Evolutionary conservation across 1,140 invertebrate genomes (phyloP).

Genomic region (Chionoecetes opilio): DNA sequence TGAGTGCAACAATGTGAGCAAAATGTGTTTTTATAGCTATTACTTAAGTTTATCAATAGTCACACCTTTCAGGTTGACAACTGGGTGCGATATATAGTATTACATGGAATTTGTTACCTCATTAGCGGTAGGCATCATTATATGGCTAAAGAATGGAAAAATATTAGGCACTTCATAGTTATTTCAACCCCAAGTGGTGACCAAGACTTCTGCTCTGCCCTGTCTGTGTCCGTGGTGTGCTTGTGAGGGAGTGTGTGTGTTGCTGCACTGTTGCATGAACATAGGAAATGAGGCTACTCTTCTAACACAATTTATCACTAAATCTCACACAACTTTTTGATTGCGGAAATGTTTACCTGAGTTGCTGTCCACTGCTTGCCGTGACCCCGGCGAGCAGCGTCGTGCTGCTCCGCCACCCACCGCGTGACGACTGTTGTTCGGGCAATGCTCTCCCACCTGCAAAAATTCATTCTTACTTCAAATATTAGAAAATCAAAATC

Average conservation of each 20-base stretch:
- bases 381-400: constrained; percentile 39
- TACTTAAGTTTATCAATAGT: constrained; percentile 44
- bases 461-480: constrained; percentile 3
- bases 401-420: not conserved
- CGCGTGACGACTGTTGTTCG: not conserved
- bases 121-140: constrained; percentile 61
- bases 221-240: constrained; percentile 69
- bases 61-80: constrained; percentile 57
- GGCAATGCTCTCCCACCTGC: not conserved
- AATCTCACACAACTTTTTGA: constrained; percentile 39
- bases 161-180: constrained; percentile 54
- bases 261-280: constrained; percentile 46
- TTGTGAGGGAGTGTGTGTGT: constrained; percentile 64
- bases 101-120: constrained; percentile 72
- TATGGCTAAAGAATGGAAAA: constrained; percentile 30
- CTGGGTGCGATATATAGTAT: constrained; percentile 62
- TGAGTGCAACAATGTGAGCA: constrained; percentile 40
- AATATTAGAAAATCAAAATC: not conserved
- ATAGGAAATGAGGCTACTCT: constrained; percentile 54
- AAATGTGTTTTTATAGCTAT: not conserved
- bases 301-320: constrained; percentile 43
- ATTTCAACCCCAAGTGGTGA: constrained; percentile 63
- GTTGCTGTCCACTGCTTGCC: constrained; percentile 74
- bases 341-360: constrained; percentile 56
- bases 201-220: constrained; percentile 65